These are phyloP conservation scores for Palythoa grandiflora DNA, from an alignment of 92 coral and sea anemone genomes.

Conservation along the genomic window DNA sequence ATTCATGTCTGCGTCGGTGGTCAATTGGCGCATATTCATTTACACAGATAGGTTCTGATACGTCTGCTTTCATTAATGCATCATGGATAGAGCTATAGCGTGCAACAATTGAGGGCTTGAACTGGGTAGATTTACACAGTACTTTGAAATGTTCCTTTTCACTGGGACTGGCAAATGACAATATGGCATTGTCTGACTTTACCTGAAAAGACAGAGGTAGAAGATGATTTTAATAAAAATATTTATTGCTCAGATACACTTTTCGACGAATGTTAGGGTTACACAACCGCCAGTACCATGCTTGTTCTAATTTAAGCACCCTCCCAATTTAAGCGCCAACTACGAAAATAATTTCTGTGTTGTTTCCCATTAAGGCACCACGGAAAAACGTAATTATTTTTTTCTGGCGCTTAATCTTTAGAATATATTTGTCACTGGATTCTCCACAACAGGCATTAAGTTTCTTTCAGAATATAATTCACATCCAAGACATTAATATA, in stretches of 20 bases:
- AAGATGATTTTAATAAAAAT: background rate
- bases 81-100: background rate
- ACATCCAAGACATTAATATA: constrained; percentile 8
- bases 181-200: constrained; percentile 43
- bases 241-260: background rate
- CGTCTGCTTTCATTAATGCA: background rate
- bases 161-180: background rate
- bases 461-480: constrained; percentile 25
- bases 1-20: constrained; percentile 39
- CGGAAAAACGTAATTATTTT: background rate
- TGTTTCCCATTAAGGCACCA: constrained; percentile 30
- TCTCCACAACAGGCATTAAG: constrained; percentile 23
- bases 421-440: constrained; percentile 13
- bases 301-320: no score
- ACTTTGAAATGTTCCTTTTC: constrained; percentile 56
- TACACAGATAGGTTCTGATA: constrained; percentile 18
- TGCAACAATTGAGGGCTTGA: background rate
- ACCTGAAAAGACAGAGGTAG: constrained; percentile 32
- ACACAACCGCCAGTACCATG: background rate
- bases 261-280: background rate
- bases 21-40: constrained; percentile 37
- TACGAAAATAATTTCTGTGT: constrained; percentile 12
- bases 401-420: background rate
- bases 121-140: constrained; percentile 26
- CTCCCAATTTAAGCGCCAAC: no score